Percentiles rank a stretch among this genome's conserved stretches.
Evolutionary conservation across 2,797 vertebrate species (phyloP).

Genomic region (Lutjanus campechanus): DNA sequence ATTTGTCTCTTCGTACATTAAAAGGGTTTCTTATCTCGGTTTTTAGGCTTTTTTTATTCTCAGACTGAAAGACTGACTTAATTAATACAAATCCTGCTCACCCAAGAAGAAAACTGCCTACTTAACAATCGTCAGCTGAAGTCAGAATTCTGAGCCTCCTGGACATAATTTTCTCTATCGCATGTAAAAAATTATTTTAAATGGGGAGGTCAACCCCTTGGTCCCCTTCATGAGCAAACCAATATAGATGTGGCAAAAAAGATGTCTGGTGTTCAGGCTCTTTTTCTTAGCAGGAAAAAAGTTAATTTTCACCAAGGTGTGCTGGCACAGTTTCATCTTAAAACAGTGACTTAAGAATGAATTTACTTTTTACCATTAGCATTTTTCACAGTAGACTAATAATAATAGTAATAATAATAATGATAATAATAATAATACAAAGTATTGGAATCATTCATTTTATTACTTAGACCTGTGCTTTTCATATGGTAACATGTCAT

Average conservation of each 20-base stretch:
- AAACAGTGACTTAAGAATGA: background rate
- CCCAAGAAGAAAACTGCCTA: slow-evolving; percentile 20
- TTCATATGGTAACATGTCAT: background rate
- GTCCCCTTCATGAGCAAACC: background rate
- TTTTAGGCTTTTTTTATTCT: slow-evolving; percentile 13
- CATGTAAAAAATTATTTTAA: background rate
- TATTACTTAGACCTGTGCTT: background rate
- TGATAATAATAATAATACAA: background rate
- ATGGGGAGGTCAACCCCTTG: background rate
- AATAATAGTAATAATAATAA: background rate
- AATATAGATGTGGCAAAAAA: background rate
- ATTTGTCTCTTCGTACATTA: slow-evolving; percentile 5
- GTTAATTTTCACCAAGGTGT: background rate
- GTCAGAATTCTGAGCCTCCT: background rate
- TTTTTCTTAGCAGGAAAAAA: background rate
- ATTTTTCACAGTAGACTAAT: background rate
- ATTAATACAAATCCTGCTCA: slow-evolving; percentile 34
- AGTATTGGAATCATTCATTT: background rate
- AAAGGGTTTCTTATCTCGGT: background rate
- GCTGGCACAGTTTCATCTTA: background rate
- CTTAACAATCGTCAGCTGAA: background rate
- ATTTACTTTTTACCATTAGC: background rate
- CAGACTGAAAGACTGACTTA: background rate
- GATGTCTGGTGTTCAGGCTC: background rate
- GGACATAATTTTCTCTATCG: slow-evolving; percentile 6